These are phyloP conservation scores for Enteromius paludinosus DNA, from an alignment of 2,797 vertebrate genomes.

Conservation along the genomic window DNA sequence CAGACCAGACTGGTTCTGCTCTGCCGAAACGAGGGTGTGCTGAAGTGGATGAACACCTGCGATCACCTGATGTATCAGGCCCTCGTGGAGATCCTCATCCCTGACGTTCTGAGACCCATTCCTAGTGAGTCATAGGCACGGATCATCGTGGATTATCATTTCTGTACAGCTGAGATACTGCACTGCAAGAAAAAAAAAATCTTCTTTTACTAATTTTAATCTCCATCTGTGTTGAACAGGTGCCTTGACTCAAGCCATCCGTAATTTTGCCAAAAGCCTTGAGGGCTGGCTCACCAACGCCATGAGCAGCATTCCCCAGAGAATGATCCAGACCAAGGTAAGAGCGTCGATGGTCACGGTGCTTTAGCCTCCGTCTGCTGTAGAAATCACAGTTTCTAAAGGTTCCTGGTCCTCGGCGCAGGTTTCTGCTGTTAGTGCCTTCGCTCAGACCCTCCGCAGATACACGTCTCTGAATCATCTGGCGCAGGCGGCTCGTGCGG, in stretches of 20 bases:
- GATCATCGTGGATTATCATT: neutral
- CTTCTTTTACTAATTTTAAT: too few relatives aligned
- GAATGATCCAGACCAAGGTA: slow-evolving; percentile 96
- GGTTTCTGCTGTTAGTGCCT: slow-evolving; percentile 97
- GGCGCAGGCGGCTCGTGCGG: slow-evolving; percentile 94
- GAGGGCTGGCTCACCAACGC: slow-evolving; percentile 96
- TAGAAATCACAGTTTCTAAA: neutral
- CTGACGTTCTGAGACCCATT: slow-evolving; percentile 96
- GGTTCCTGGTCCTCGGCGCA: slow-evolving; percentile 60
- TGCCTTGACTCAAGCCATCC: slow-evolving; percentile 97
- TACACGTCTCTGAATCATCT: slow-evolving; percentile 99
- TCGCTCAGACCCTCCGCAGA: slow-evolving; percentile 94
- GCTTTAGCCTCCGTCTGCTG: neutral
- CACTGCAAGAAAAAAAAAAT: too few relatives aligned
- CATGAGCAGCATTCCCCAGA: slow-evolving; percentile 92
- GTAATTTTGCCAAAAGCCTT: slow-evolving; percentile 98
- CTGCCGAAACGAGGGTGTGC: slow-evolving; percentile 88
- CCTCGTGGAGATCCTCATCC: slow-evolving; percentile 97
- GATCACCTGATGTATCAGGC: slow-evolving; percentile 98
- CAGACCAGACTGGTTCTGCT: slow-evolving; percentile 85
- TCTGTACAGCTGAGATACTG: too few relatives aligned
- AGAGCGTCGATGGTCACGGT: neutral
- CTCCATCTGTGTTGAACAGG: slow-evolving; percentile 72
- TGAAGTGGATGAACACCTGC: slow-evolving; percentile 96
- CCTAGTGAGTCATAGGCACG: slow-evolving; percentile 84